phyloP scores from a whole-genome alignment of 1,140 invertebrate genomes.

The Megalonaias nervosa region DNA sequence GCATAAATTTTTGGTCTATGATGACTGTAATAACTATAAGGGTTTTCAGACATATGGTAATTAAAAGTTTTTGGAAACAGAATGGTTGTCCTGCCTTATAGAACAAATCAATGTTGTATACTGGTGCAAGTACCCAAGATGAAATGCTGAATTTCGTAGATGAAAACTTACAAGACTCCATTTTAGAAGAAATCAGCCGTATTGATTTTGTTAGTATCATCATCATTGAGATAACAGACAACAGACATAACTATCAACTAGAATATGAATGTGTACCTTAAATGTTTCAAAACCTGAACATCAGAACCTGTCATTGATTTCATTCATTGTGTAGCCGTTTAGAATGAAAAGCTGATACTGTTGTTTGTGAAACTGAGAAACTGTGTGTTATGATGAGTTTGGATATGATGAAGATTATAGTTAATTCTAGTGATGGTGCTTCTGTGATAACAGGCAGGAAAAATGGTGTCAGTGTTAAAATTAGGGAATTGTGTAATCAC shows the following conservation, averaged over 20 bases:
- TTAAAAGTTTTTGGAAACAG: not conserved
- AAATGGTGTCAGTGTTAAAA: constrained; percentile 2
- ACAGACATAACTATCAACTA: constrained; percentile 22
- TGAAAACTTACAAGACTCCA: not conserved
- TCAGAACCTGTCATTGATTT: constrained; percentile 19
- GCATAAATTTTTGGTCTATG: not conserved
- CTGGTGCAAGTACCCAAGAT: not conserved
- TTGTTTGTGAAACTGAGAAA: constrained; percentile 10
- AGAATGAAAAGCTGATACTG: constrained; percentile 24
- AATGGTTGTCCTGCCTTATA: not conserved
- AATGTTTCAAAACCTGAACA: constrained; percentile 1
- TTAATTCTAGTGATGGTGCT: constrained; percentile 20
- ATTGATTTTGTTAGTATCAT: constrained; percentile 22
- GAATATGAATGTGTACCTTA: constrained; percentile 24
- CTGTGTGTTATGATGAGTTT: not conserved
- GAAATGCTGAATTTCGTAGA: constrained; percentile 17
- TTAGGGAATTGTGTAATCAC: constrained; percentile 1
- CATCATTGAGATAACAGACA: constrained; percentile 21
- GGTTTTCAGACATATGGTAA: not conserved
- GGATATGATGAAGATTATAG: constrained; percentile 3
- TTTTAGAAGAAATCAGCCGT: not conserved
- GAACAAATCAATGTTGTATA: constrained; percentile 10
- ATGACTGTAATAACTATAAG: not conserved
- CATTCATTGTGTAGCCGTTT: constrained; percentile 14
- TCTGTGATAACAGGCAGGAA: constrained; percentile 3